A percentile compares a stretch with the other conserved stretches of the same genome.
phyloP scores from a whole-genome alignment of 2,113 vertebrate genomes.

The Rhegmatorhina hoffmannsi region DNA sequence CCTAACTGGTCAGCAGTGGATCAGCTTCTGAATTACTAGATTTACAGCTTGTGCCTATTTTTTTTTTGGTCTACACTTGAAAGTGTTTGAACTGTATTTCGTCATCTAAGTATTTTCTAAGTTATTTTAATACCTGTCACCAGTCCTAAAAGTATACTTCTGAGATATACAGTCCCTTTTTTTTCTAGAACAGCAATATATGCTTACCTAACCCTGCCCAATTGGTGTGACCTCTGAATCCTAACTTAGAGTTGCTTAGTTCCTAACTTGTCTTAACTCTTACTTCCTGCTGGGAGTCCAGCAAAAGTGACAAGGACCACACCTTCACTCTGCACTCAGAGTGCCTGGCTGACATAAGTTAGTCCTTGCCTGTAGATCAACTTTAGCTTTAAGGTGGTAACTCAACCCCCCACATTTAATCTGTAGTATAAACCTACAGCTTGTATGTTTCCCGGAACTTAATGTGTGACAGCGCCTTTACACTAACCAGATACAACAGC shows the following conservation, averaged over 20 bases:
- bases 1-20: not conserved
- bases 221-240: not conserved
- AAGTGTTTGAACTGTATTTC: not conserved
- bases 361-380: not conserved
- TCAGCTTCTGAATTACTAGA: not conserved
- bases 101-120: not conserved
- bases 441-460: not conserved
- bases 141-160: not conserved
- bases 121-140: not conserved
- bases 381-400: not conserved
- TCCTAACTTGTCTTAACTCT: not conserved
- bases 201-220: not conserved
- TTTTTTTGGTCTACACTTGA: not conserved
- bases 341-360: not conserved
- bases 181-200: not conserved
- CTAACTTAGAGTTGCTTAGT: not conserved
- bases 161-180: not conserved
- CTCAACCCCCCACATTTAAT: not conserved
- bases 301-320: not conserved
- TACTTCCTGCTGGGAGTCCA: not conserved
- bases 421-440: not conserved
- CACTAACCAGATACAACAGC: not conserved
- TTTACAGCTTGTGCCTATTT: not conserved
- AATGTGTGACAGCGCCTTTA: not conserved
- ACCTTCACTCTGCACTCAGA: accelerated